phyloP scores from a whole-genome alignment of 2,113 vertebrate species.

The Phycodurus eques region DNA sequence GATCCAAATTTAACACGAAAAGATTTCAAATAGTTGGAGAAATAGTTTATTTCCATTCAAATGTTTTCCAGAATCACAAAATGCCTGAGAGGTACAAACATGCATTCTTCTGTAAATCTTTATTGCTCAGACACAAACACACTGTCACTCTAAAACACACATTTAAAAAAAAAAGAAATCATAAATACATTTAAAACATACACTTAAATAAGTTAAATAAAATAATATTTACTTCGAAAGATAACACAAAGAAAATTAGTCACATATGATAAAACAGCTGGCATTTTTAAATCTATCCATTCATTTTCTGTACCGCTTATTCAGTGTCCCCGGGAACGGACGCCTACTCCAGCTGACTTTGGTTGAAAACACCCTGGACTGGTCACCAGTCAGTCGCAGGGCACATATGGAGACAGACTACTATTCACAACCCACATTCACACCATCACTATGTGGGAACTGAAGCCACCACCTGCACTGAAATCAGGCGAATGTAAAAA shows the following conservation, averaged over 20 bases:
- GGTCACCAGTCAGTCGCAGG: too few relatives aligned
- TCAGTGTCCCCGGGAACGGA: background rate
- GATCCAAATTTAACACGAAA: background rate
- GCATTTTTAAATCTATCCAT: background rate
- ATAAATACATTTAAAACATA: conserved; percentile 14
- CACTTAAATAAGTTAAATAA: conserved; percentile 57
- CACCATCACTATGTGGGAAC: too few relatives aligned
- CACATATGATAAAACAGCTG: background rate
- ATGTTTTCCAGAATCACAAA: conserved; percentile 12
- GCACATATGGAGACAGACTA: too few relatives aligned
- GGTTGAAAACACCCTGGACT: too few relatives aligned
- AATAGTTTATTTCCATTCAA: conserved; percentile 37
- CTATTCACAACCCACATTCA: too few relatives aligned
- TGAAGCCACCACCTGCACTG: too few relatives aligned
- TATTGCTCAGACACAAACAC: conserved; percentile 1
- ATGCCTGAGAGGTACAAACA: conserved; percentile 17
- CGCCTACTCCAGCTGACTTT: too few relatives aligned
- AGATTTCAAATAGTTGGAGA: background rate
- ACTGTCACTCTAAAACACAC: conserved; percentile 17
- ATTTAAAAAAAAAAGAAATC: conserved; percentile 11
- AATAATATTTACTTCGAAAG: conserved; percentile 1
- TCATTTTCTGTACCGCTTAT: background rate
- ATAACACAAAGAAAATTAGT: background rate
- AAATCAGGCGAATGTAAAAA: too few relatives aligned
- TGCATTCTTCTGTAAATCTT: background rate